phyloP scores from a whole-genome alignment of 2,888 invertebrate genomes.

The Ectemnius continuus region DNA sequence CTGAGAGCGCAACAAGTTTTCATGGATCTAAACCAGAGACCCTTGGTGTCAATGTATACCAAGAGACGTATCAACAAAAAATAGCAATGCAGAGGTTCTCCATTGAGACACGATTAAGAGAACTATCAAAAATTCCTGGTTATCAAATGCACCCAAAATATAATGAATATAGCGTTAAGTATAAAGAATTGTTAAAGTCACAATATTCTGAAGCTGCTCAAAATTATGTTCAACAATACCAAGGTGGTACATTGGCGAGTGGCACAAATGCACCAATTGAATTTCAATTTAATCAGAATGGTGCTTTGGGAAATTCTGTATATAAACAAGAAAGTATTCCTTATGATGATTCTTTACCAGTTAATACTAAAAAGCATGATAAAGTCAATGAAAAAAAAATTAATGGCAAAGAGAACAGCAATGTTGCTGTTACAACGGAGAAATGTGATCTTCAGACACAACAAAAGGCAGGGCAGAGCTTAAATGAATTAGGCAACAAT shows the following conservation, averaged over 20 bases:
- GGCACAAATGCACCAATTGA: slow-evolving; percentile 70
- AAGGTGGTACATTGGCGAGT: slow-evolving; percentile 32
- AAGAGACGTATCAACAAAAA: slow-evolving; percentile 72
- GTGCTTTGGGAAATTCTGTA: slow-evolving; percentile 72
- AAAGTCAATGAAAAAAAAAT: slow-evolving; percentile 37
- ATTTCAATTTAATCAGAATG: slow-evolving; percentile 75
- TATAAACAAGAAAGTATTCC: slow-evolving; percentile 64
- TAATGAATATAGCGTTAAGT: slow-evolving; percentile 71
- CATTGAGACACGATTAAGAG: slow-evolving; percentile 71
- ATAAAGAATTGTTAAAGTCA: slow-evolving; percentile 69
- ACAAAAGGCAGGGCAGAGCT: neutral
- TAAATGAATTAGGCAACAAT: neutral
- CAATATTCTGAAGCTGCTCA: slow-evolving; percentile 72
- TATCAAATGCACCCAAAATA: slow-evolving; percentile 74
- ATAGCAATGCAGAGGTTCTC: slow-evolving; percentile 71
- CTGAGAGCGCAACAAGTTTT: slow-evolving; percentile 38
- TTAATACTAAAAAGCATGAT: slow-evolving; percentile 24
- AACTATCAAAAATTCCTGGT: slow-evolving; percentile 70
- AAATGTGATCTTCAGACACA: neutral
- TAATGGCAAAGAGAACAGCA: slow-evolving; percentile 30
- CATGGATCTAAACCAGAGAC: slow-evolving; percentile 54
- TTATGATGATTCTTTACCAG: slow-evolving; percentile 34
- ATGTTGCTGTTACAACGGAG: slow-evolving; percentile 21
- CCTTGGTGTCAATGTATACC: slow-evolving; percentile 12
- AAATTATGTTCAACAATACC: slow-evolving; percentile 63